Conservation (phyloP, 1,140 invertebrate genomes). For the Apocrypta bakeri region DNA sequence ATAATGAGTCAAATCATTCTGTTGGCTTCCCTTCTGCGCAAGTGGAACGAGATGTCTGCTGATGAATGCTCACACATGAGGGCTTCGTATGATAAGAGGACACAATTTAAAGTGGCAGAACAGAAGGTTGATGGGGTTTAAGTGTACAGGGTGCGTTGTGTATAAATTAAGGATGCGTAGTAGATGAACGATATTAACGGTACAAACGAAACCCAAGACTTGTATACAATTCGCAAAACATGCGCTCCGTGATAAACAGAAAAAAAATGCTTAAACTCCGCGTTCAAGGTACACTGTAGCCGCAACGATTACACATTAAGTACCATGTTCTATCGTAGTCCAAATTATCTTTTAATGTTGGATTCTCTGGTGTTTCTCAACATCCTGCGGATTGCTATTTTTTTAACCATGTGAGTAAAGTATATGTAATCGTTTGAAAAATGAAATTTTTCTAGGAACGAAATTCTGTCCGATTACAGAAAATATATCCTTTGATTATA, state of each 20-base stretch:
- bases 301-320: conserved; percentile 13
- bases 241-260: conserved; percentile 51
- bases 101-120: background rate
- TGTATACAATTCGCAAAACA: conserved; percentile 58
- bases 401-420: background rate
- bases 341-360: background rate
- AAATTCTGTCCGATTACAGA: background rate
- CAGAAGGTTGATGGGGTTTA: conserved; percentile 32
- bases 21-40: conserved; percentile 1
- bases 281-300: conserved; percentile 53
- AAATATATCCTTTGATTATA: conserved; percentile 3
- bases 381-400: background rate
- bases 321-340: conserved; percentile 37
- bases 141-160: conserved; percentile 55
- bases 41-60: background rate
- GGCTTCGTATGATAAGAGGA: background rate
- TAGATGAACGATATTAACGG: conserved; percentile 56
- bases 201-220: conserved; percentile 58
- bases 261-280: conserved; percentile 58
- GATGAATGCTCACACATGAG: background rate
- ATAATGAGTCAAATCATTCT: background rate
- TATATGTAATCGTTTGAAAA: background rate
- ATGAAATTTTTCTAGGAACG: background rate
- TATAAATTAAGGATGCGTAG: conserved; percentile 56
- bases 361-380: background rate